Evolutionary conservation across 2,888 invertebrate genomes (phyloP).

Genomic region (Cactoblastis cactorum): DNA sequence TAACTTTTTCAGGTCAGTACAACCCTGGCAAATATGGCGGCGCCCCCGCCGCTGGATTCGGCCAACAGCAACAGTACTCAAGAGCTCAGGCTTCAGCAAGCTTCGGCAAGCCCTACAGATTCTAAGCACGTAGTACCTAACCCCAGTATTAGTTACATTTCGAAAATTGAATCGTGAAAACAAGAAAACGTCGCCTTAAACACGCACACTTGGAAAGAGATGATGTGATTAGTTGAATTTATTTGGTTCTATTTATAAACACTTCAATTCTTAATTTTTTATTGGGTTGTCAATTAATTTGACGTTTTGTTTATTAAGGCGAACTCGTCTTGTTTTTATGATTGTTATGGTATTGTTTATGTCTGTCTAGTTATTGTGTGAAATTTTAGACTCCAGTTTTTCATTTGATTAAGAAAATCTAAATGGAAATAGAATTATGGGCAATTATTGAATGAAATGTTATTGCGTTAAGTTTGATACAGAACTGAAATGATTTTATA

Average conservation of each 20-base stretch:
- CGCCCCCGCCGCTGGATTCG: conserved; percentile 32
- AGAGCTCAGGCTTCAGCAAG: conserved; percentile 53
- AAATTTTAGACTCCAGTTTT: background rate
- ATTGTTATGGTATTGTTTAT: background rate
- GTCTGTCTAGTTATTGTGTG: background rate
- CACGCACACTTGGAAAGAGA: conserved; percentile 5
- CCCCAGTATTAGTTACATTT: conserved; percentile 14
- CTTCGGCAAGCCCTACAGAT: conserved; percentile 60
- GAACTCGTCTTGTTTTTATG: background rate
- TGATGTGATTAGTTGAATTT: conserved; percentile 14
- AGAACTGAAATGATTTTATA: background rate
- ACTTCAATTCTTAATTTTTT: background rate
- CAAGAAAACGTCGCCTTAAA: conserved; percentile 1
- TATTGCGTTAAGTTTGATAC: too few species aligned
- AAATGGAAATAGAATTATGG: too few species aligned
- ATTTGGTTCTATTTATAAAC: background rate
- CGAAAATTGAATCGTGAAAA: conserved; percentile 4
- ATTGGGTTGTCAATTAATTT: background rate
- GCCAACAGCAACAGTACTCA: conserved; percentile 46
- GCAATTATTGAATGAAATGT: too few species aligned
- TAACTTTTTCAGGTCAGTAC: conserved; percentile 65
- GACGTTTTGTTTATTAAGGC: background rate
- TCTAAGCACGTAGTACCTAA: conserved; percentile 39
- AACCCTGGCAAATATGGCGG: conserved; percentile 66
- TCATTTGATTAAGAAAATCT: too few species aligned